Base-by-base conservation (phyloP, 1,140 invertebrate genomes). In the Arion vulgaris region DNA sequence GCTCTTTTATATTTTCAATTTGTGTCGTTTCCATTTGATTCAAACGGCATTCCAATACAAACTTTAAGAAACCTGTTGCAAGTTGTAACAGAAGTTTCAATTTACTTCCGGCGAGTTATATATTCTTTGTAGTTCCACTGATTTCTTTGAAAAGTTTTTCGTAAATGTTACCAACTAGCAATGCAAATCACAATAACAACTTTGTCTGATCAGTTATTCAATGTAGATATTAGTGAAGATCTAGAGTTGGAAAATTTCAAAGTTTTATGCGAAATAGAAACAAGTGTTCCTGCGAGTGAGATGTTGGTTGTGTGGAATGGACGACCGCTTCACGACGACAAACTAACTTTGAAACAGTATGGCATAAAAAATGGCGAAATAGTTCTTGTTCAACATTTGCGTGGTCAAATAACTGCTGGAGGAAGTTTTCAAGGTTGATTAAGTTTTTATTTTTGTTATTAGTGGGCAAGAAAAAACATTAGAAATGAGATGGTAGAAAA, bases 181-280 rank as follows among this genome's bases (percentile, higher is more conserved):
- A 98, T 98, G 96, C 97, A 96, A 93, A 94, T 99, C 81, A 98
- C 97, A 78, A 95, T 98, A 53, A 96, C 96, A 51, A 97, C 96
- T 68, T 92, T 97, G 57, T 95, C 94, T 82, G 97, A 98, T 92
- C 94, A 96, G 84, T 95, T 98, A 72, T 98, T 98, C 93, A 95
- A 95, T 75, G 91, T 98, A 73, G 97, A 98, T 88, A 96, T 98
- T 11, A 95, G 95, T 82, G 96, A 97, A 91, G 97, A 99, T 87
- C 93, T 99, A 87, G 97, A 98, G 93, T 91, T 98, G 84, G 97
- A 97, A 92, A 98, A 98, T 93, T 98, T 99, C 87, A 98, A 98
- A 93, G 97, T 96, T 2, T 95, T 98, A 86, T 98, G 97, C 93
- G 92, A 92, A 89, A 95, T 97, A 83, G 97, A 98, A 93, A 95